Conservation (phyloP, 2,113 vertebrate species). For the Hypanus sabinus region DNA sequence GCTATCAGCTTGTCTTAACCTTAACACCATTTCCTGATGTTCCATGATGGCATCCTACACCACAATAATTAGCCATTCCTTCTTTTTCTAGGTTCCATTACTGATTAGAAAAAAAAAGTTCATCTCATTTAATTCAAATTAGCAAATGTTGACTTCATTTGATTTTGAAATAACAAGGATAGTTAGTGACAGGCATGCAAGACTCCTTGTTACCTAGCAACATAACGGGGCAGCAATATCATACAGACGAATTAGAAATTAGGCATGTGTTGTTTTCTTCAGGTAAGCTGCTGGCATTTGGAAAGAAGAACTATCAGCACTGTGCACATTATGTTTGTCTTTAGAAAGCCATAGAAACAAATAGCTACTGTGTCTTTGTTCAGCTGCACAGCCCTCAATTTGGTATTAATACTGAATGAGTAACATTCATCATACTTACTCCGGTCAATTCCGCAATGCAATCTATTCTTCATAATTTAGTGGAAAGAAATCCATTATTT, state of each 20-base stretch:
- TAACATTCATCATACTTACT: constrained; percentile 28
- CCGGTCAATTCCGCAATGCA: constrained; percentile 1
- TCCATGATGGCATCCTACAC: neutral
- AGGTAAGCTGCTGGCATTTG: constrained; percentile 1
- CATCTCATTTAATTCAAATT: neutral
- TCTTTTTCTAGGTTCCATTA: neutral
- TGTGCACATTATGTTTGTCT: constrained; percentile 4
- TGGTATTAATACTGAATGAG: constrained; percentile 26
- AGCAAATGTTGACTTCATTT: neutral
- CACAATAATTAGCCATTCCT: neutral
- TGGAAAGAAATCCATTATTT: constrained; percentile 15
- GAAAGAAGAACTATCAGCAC: neutral
- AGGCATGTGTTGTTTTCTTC: constrained; percentile 1
- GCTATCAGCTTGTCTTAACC: neutral
- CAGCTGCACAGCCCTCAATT: neutral
- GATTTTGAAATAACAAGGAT: neutral
- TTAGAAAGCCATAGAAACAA: constrained; percentile 21
- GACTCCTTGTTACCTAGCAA: constrained; percentile 1
- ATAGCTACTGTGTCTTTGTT: neutral
- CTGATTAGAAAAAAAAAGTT: neutral
- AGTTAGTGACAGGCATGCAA: neutral
- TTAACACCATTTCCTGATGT: neutral
- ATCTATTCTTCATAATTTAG: constrained; percentile 35
- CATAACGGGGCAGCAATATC: neutral
- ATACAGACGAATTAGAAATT: neutral